phyloP scores from a whole-genome alignment of 2,113 vertebrate species.

The Lasiurus borealis region DNA sequence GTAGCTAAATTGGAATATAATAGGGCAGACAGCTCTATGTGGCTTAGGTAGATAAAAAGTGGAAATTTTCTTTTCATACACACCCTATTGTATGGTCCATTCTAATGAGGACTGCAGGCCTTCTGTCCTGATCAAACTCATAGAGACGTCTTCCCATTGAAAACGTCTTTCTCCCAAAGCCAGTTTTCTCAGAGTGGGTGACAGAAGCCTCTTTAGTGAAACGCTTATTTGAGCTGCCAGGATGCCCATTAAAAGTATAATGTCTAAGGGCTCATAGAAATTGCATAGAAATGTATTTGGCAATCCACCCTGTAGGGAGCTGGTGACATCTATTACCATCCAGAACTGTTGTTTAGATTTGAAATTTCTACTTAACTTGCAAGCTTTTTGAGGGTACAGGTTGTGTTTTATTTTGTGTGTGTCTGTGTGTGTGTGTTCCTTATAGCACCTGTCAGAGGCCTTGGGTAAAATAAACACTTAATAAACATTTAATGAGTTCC shows the following conservation, averaged over 20 bases:
- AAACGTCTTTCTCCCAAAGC: not conserved
- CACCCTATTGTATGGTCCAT: not conserved
- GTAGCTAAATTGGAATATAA: not conserved
- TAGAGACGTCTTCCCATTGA: not conserved
- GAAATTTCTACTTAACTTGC: slow-evolving; percentile 29
- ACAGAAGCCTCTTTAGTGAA: not conserved
- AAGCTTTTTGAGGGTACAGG: not conserved
- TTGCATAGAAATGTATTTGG: not conserved
- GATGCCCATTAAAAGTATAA: not conserved
- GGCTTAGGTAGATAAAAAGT: not conserved
- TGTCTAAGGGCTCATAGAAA: not conserved
- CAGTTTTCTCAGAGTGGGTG: not conserved
- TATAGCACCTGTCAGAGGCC: not conserved
- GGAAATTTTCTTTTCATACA: not conserved
- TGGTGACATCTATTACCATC: not conserved
- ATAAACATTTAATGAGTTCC: slow-evolving; percentile 35
- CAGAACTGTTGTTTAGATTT: not conserved
- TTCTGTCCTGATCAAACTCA: not conserved
- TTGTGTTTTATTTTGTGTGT: not conserved
- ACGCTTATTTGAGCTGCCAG: not conserved
- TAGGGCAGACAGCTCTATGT: not conserved
- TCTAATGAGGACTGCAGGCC: not conserved
- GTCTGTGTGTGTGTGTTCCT: not conserved
- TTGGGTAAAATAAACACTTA: slow-evolving; percentile 24
- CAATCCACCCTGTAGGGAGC: not conserved